Conservation (phyloP, 2,888 invertebrate species). For the Cheilosia vernalis region DNA sequence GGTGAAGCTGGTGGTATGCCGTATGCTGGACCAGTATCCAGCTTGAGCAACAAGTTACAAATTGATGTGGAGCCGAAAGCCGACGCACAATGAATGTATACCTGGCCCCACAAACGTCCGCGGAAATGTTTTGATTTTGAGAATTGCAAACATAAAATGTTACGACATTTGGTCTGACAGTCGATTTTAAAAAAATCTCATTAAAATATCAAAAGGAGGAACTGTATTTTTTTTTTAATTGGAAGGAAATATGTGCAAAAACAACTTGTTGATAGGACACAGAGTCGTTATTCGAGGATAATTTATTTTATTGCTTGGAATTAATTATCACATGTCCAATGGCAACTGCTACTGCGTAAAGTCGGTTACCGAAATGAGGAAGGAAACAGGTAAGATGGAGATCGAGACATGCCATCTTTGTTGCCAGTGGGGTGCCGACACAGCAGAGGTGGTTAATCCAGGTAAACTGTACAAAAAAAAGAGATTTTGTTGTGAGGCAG, state of each 20-base stretch:
- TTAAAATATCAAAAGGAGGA: slow-evolving; percentile 23
- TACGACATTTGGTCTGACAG: slow-evolving; percentile 45
- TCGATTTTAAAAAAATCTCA: slow-evolving; percentile 35
- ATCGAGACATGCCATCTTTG: not conserved
- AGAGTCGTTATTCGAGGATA: slow-evolving; percentile 14
- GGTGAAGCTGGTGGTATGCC: slow-evolving; percentile 7
- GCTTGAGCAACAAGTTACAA: slow-evolving; percentile 58
- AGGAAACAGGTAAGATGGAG: not conserved
- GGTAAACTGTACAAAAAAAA: too few relatives aligned
- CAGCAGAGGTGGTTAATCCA: not conserved
- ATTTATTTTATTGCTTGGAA: slow-evolving; percentile 25
- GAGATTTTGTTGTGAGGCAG: too few relatives aligned
- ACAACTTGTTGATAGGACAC: slow-evolving; percentile 29
- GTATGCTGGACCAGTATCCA: slow-evolving; percentile 2
- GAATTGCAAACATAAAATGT: slow-evolving; percentile 63
- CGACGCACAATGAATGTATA: not conserved
- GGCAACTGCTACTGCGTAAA: slow-evolving; percentile 13
- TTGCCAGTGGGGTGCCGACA: not conserved
- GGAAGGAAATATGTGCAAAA: not conserved
- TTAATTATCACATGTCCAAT: slow-evolving; percentile 12
- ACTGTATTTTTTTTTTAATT: not conserved
- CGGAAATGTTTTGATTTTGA: slow-evolving; percentile 58
- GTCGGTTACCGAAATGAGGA: slow-evolving; percentile 1
- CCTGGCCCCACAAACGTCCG: slow-evolving; percentile 20
- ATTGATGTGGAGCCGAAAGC: slow-evolving; percentile 20